Evolutionary conservation across 2,888 invertebrate genomes (phyloP), one percentile per base, ranked within the genome.

Genomic region (Hecatera dysodea): DNA sequence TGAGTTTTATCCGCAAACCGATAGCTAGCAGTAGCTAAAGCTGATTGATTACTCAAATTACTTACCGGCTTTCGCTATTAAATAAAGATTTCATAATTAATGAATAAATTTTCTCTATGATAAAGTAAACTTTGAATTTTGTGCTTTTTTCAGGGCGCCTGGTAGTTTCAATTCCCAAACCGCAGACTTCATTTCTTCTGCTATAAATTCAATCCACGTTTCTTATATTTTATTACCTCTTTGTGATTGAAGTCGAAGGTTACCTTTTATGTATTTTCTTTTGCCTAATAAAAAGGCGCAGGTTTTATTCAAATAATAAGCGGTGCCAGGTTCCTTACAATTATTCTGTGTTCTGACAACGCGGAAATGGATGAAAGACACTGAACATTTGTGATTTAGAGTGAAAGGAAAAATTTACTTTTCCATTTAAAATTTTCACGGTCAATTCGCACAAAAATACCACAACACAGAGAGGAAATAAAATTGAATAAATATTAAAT

Each of bases 221-320:
- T 65, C 74, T 82, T 60, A 77, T 72, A 66, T 82, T 78, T 78
- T 82, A 78, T 78, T 82, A 64, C 79, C 52, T 81, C 72, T 81
- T 78, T 82, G 82, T 78, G 79, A 82, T 82, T 78, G 67, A 73
- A 78, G 48, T 72, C 66, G 73, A 78, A 82, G 79, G 82, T 81
- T 67, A 61, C 82, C 63, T 81, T 67, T 82, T 67, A 67, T 60
- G 46, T 78, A 67, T 79, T 67, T 82, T 73, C 82, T 82, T 67
- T 72, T 9, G 29, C 42, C 27, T 57, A 56, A 33, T 77, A 71
- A 62, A 61, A 63, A 59, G 39, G 19, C 42, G 56, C 50, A 52
- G 56, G 46, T 48, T 62, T 73, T 64, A 78, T 81, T 61, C 33
- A 61, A 76, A 69, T 75, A 56, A 52, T 46, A 52, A 52, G 33